Conservation (phyloP, 1,140 invertebrate genomes). For the Heliconius nattereri region DNA sequence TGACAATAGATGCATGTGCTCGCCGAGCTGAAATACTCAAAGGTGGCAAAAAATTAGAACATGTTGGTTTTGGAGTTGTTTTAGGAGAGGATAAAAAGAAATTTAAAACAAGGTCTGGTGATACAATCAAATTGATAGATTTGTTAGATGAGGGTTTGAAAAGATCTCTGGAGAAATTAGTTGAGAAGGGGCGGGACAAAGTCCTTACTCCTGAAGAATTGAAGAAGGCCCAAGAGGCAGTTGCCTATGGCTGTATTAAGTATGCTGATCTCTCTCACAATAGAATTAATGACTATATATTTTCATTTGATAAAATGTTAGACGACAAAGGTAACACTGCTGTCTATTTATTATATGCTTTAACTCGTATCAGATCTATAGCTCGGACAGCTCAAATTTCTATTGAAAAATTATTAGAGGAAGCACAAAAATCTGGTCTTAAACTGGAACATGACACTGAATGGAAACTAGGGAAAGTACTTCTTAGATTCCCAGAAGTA, state of each 20-base stretch:
- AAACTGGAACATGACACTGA: constrained; percentile 95
- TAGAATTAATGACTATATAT: constrained; percentile 96
- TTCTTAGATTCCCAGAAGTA: constrained; percentile 94
- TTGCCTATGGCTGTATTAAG: constrained; percentile 99
- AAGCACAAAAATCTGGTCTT: constrained; percentile 82
- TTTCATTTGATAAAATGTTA: constrained; percentile 99
- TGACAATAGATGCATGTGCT: constrained; percentile 88
- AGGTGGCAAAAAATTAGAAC: constrained; percentile 87
- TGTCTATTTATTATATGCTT: constrained; percentile 97
- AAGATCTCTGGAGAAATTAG: constrained; percentile 91
- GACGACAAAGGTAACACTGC: constrained; percentile 99
- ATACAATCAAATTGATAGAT: constrained; percentile 94
- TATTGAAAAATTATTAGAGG: constrained; percentile 79
- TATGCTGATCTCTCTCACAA: constrained; percentile 98
- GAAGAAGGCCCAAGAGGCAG: constrained; percentile 90
- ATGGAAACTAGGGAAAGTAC: constrained; percentile 95
- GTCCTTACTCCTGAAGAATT: constrained; percentile 93
- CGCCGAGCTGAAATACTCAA: constrained; percentile 86
- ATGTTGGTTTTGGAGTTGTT: constrained; percentile 98
- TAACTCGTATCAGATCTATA: constrained; percentile 96
- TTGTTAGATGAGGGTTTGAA: constrained; percentile 97
- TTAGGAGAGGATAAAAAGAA: constrained; percentile 99
- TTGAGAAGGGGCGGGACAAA: constrained; percentile 95
- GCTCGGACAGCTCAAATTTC: constrained; percentile 87
- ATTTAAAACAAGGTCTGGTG: constrained; percentile 99